phyloP scores from a whole-genome alignment of 2,797 vertebrate species.

The Lepus oiostolus region DNA sequence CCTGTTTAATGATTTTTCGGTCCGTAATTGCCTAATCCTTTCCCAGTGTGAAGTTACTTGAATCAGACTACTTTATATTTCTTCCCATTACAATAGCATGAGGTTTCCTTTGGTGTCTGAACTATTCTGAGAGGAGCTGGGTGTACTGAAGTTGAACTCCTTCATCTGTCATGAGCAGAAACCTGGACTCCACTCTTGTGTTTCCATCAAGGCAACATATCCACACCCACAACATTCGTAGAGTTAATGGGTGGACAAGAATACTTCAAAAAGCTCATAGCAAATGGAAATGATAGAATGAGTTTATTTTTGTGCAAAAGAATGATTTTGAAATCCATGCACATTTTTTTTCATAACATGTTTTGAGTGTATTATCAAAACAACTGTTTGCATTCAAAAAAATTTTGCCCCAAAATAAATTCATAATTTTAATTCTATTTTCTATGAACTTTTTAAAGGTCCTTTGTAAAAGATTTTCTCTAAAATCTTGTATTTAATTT shows the following conservation, averaged over 20 bases:
- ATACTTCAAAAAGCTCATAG: background rate
- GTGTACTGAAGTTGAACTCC: background rate
- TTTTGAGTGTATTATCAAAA: too few relatives aligned
- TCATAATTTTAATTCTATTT: too few relatives aligned
- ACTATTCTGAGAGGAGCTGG: constrained; percentile 27
- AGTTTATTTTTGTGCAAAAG: too few relatives aligned
- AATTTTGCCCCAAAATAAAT: too few relatives aligned
- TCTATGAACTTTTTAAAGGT: too few relatives aligned
- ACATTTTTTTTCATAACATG: too few relatives aligned
- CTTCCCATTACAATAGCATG: constrained; percentile 49
- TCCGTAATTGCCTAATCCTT: background rate
- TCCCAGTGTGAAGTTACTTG: background rate
- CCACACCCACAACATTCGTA: background rate
- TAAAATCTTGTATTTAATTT: constrained; percentile 47
- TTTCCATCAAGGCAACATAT: constrained; percentile 9
- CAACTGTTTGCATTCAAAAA: too few relatives aligned
- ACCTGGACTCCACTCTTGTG: background rate
- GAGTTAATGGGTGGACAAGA: constrained; percentile 31
- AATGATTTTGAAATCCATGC: too few relatives aligned
- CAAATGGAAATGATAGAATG: too few relatives aligned
- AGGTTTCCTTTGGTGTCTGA: background rate
- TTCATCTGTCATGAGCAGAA: background rate
- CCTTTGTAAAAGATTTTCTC: background rate
- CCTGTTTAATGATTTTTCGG: background rate
- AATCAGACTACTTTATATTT: background rate